These are phyloP conservation scores for Himantopus leucocephalus DNA, from an alignment of 2,113 vertebrate genomes.

Conservation along the genomic window DNA sequence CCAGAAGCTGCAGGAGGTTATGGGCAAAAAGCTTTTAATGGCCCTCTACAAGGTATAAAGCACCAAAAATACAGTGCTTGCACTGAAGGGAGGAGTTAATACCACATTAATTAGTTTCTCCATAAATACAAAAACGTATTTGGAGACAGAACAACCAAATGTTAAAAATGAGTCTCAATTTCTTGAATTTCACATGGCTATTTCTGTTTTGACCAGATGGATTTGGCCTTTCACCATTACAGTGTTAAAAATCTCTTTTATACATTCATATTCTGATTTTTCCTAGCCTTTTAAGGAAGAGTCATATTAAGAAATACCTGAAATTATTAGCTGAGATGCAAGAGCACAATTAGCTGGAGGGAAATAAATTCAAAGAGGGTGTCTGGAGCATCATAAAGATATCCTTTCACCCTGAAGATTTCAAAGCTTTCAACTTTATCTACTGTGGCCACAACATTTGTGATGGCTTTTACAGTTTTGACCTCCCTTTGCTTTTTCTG, in stretches of 20 bases:
- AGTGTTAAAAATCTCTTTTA: neutral
- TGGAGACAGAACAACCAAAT: neutral
- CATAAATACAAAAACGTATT: neutral
- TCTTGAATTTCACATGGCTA: neutral
- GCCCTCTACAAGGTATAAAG: neutral
- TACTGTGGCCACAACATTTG: neutral
- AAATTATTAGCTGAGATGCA: neutral
- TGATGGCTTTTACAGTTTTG: neutral
- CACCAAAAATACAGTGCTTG: neutral
- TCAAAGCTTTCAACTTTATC: neutral
- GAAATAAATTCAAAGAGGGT: neutral
- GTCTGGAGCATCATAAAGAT: neutral
- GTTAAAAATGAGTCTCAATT: neutral
- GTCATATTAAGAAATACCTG: neutral
- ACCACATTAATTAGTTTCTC: neutral
- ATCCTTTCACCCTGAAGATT: slow-evolving; percentile 3
- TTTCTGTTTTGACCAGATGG: neutral
- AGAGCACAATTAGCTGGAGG: neutral
- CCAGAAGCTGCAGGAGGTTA: neutral
- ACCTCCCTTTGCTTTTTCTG: neutral
- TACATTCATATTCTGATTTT: neutral
- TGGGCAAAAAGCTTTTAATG: neutral
- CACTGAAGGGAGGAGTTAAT: neutral
- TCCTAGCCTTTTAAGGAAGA: neutral
- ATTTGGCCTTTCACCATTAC: neutral